Evolutionary conservation across 1,140 invertebrate species (phyloP).

Genomic region (Trachelipus rathkii): DNA sequence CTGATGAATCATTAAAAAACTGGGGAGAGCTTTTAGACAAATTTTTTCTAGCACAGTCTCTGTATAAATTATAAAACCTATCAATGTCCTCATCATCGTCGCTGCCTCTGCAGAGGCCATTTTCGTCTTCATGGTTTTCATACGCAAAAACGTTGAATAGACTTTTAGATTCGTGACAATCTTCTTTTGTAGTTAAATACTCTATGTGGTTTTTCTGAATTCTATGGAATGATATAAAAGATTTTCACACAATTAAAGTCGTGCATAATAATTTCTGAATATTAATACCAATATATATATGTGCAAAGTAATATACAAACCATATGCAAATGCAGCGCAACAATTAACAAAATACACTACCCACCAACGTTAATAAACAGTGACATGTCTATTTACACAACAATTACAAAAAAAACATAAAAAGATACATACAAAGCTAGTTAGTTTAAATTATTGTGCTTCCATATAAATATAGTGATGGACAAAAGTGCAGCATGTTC

Average conservation of each 20-base stretch:
- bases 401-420: too few species aligned
- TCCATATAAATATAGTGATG: too few species aligned
- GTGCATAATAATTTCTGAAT: background rate
- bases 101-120: background rate
- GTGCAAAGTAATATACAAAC: background rate
- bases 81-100: too few species aligned
- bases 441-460: too few species aligned
- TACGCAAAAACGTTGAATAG: background rate
- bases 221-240: too few species aligned
- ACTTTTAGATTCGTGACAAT: background rate
- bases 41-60: background rate
- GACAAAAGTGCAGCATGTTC: too few species aligned
- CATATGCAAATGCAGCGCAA: background rate
- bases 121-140: background rate
- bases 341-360: background rate
- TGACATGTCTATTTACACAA: too few species aligned
- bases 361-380: too few species aligned
- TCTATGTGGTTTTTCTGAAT: too few species aligned
- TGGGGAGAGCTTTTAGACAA: background rate
- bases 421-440: too few species aligned
- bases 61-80: background rate
- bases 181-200: background rate
- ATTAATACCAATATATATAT: background rate
- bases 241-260: background rate
- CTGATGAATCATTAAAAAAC: background rate